phyloP scores from a whole-genome alignment of 2,888 invertebrate species.

The Drosophila macrothrix region DNA sequence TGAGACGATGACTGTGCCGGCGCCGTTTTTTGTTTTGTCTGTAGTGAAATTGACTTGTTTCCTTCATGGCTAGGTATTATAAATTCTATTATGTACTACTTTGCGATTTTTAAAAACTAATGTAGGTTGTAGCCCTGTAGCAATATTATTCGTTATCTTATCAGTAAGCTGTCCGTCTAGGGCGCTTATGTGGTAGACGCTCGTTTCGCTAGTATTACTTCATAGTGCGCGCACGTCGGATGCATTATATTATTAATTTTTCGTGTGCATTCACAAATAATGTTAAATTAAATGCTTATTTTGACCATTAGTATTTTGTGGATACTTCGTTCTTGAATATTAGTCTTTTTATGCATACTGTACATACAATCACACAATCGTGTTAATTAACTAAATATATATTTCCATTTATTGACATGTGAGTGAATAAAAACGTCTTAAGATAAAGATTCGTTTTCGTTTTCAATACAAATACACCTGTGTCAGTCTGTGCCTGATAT shows the following conservation, averaged over 20 bases:
- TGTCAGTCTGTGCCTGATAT: conserved; percentile 8
- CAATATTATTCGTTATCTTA: conserved; percentile 59
- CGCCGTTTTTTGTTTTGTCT: conserved; percentile 7
- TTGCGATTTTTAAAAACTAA: neutral
- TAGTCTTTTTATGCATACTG: neutral
- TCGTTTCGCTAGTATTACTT: conserved; percentile 69
- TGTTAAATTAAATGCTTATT: conserved; percentile 20
- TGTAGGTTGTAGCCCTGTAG: conserved; percentile 49
- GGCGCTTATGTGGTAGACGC: conserved; percentile 29
- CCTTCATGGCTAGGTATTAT: neutral
- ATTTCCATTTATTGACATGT: conserved; percentile 33
- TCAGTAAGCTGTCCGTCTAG: conserved; percentile 43
- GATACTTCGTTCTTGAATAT: conserved; percentile 1
- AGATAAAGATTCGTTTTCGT: conserved; percentile 34
- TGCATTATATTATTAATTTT: conserved; percentile 43
- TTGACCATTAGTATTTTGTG: conserved; percentile 11
- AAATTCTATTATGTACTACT: neutral
- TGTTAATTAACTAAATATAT: conserved; percentile 3
- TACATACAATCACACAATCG: neutral
- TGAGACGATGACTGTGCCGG: conserved; percentile 11
- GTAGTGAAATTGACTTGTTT: neutral
- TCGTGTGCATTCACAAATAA: conserved; percentile 5
- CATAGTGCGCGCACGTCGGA: conserved; percentile 47
- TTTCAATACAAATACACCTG: conserved; percentile 32
- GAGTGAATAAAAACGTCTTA: conserved; percentile 35